Conservation (phyloP, 2,113 vertebrate genomes). For the Emydura subglobosa region DNA sequence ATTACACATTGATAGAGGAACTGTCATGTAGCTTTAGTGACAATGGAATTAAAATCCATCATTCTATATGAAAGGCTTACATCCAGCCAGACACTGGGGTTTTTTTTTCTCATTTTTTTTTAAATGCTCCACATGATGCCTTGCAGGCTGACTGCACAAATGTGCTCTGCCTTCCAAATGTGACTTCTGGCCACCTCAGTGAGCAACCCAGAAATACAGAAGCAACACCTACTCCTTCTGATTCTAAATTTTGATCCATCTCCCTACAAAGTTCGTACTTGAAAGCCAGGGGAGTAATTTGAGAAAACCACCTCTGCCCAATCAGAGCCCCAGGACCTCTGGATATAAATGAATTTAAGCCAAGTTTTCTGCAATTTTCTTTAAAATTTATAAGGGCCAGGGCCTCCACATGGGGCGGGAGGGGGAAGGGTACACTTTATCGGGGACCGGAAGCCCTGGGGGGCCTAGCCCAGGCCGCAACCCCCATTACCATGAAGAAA, state of each 20-base stretch:
- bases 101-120: not conserved
- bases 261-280: not conserved
- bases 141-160: not conserved
- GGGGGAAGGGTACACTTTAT: no score
- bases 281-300: not conserved
- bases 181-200: not conserved
- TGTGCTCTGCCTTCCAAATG: not conserved
- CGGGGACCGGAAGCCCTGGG: no score
- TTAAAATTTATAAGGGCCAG: not conserved
- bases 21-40: not conserved
- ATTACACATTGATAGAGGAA: not conserved
- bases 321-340: not conserved
- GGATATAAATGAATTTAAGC: not conserved
- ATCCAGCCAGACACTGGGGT: not conserved
- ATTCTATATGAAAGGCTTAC: slow-evolving; percentile 9
- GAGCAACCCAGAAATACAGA: not conserved
- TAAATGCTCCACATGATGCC: not conserved
- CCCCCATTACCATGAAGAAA: no score
- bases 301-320: not conserved
- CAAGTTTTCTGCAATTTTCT: not conserved
- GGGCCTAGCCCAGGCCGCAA: no score
- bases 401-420: not conserved
- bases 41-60: not conserved
- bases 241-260: not conserved
- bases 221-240: not conserved